A percentile compares a stretch with the other conserved stretches of the same genome.
phyloP scores from a whole-genome alignment of 1,140 invertebrate genomes.

The Brachionus sp. region DNA sequence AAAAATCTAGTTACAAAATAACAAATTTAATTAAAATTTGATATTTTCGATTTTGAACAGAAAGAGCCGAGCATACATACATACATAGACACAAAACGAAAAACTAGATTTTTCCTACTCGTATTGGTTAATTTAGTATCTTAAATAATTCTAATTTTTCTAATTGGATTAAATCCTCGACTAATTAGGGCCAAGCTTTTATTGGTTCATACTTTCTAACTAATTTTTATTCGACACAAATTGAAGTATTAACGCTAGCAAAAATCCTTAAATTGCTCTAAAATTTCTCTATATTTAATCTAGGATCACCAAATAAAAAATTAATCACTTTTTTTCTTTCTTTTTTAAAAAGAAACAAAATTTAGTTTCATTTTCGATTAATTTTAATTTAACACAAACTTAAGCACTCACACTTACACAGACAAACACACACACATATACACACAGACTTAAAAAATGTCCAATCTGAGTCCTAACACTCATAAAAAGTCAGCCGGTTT shows the following conservation, averaged over 20 bases:
- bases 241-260: slow-evolving; percentile 30
- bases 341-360: neutral
- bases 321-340: neutral
- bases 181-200: slow-evolving; percentile 8
- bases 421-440: neutral
- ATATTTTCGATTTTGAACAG: neutral
- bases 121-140: neutral
- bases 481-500: slow-evolving; percentile 12
- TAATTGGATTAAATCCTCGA: slow-evolving; percentile 31
- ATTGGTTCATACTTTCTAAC: neutral
- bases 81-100: neutral
- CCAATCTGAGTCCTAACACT: slow-evolving; percentile 3
- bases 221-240: slow-evolving; percentile 24
- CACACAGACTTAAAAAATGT: neutral
- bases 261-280: slow-evolving; percentile 19
- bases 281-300: slow-evolving; percentile 24
- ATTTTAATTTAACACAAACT: neutral
- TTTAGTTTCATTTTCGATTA: neutral
- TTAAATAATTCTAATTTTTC: slow-evolving; percentile 26
- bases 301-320: slow-evolving; percentile 36
- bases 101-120: neutral
- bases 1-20: slow-evolving; percentile 7
- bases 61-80: neutral
- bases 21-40: slow-evolving; percentile 22
- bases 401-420: neutral